Evolutionary conservation across 2,113 vertebrate species (phyloP), one percentile per base, ranked within the genome.

Genomic region (Psammodynastes pulverulentus): DNA sequence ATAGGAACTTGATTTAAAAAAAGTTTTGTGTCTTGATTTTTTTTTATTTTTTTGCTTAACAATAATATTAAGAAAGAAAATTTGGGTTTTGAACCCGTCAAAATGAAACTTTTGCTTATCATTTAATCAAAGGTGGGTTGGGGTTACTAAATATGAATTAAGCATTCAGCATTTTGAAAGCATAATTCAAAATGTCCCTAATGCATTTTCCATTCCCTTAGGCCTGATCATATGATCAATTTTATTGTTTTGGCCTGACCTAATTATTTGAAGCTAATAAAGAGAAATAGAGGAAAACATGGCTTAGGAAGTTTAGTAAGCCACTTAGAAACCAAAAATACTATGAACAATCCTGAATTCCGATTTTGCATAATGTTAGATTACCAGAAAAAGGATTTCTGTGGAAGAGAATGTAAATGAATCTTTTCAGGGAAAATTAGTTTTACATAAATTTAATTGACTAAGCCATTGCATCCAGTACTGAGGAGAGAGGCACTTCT

Each of bases 251-350:
- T 96, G 94, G 96, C 93, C 93, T 97, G 95, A 94, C 93, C 94
- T 97, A 97, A 97, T 97, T 97, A 97, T 96, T 93, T 95, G 95
- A 94, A 34, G 91, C 93, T 97, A 96, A 97, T 96, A 96, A 98
- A 97, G 95, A 96, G 96, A 97, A 96, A 95, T 97, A 95, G 95
- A 96, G 94, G 95, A 97, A 97, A 96, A 96, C 94, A 97, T 96
- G 95, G 95, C 94, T 96, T 97, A 94, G 95, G 95, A 79, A 96
- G 96, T 96, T 96, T 97, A 97, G 97, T 97, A 97, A 97, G 96
- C 96, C 96, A 97, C 96, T 96, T 95, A 95, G 96, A 97, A 98
- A 97, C 97, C 97, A 96, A 94, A 96, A 97, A 97, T 97, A 97
- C 92, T 54, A 26, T 95, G 96, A 96, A 97, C 96, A 97, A 95